Evolutionary conservation across 2,888 invertebrate species (phyloP).

Genomic region (Ochropleura leucogaster): DNA sequence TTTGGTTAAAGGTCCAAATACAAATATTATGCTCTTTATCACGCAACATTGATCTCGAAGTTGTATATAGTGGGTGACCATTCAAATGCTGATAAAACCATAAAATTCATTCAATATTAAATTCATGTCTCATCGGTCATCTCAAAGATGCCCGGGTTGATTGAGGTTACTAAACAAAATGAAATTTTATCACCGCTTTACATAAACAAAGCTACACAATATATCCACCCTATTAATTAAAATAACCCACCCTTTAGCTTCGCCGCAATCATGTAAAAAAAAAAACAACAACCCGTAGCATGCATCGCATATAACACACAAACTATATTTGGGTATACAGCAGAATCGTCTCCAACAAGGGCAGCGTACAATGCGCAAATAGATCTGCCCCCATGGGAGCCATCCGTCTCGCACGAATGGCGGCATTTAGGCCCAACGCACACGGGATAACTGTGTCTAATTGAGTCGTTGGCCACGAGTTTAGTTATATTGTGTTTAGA

Average conservation of each 20-base stretch:
- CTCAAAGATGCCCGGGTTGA: slow-evolving; percentile 68
- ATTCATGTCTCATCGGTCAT: slow-evolving; percentile 71
- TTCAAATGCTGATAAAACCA: slow-evolving; percentile 65
- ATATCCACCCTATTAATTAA: no score
- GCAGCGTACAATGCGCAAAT: slow-evolving; percentile 67
- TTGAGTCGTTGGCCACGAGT: slow-evolving; percentile 64
- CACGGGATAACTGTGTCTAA: slow-evolving; percentile 68
- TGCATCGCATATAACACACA: slow-evolving; percentile 24
- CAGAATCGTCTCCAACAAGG: slow-evolving; percentile 52
- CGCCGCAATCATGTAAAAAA: slow-evolving; percentile 2
- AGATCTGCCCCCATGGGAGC: slow-evolving; percentile 72
- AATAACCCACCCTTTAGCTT: no score
- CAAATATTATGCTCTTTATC: slow-evolving; percentile 43
- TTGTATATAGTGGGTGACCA: slow-evolving; percentile 42
- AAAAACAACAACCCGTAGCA: slow-evolving; percentile 13
- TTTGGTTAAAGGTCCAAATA: slow-evolving; percentile 4
- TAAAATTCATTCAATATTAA: slow-evolving; percentile 69
- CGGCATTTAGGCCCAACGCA: slow-evolving; percentile 66
- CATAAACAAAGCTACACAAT: no score
- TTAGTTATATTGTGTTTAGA: slow-evolving; percentile 66
- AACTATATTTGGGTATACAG: slow-evolving; percentile 62
- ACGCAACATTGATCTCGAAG: slow-evolving; percentile 55
- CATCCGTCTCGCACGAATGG: slow-evolving; percentile 72
- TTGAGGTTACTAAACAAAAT: slow-evolving; percentile 73
- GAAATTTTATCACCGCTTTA: no score